Base-by-base conservation (phyloP, 2,113 vertebrate genomes). In the Seriola rivoliana region DNA sequence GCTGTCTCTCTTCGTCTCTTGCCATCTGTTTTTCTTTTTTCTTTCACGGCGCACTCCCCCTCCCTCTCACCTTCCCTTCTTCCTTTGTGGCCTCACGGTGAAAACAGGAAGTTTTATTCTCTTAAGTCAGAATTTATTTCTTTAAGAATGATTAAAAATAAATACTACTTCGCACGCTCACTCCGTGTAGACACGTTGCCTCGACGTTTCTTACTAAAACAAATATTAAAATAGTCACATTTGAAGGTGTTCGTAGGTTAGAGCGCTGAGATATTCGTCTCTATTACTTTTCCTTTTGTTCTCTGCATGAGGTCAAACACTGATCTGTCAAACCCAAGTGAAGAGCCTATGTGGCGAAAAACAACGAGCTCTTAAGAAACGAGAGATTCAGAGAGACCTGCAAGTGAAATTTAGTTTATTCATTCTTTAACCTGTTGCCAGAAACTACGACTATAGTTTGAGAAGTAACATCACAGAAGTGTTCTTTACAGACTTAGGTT, bases 61-160 rank as follows among this genome's bases (percentile, higher is more conserved):
- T 29, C 55, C 38, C 19, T n/a, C 17, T 14, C 11, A 42, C 57
- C 14, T 44, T 23, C 29, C 16, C n/a, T 42, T 23, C 8, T 66
- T 62, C 44, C 16, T 76, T 74, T 80, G 54, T 52, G 58, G 67
- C 75, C 19, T 69, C 21, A 42, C n/a, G 10, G 21, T 73, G 58
- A 77, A 77, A 66, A 42, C 25, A 63, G 69, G 32, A 29, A 40
- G 16, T 32, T 68, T 29, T 13, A 34, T 54, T 23, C 63, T 44
- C 8, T 46, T 12, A 57, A 42, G 44, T 75, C 52, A 54, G 42
- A 44, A 67, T 62, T 44, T 0, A 57, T 72, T 38, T 57, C 32
- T 69, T 64, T 11, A 68, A 55, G 67, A 81, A 3, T 62, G 11
- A 48, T 73, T 67, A 63, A 8, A 75, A 38, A 52, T 38, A 50